These are phyloP conservation scores for Etia nguti DNA, from an alignment of 2,113 vertebrate genomes.

Conservation along the genomic window DNA sequence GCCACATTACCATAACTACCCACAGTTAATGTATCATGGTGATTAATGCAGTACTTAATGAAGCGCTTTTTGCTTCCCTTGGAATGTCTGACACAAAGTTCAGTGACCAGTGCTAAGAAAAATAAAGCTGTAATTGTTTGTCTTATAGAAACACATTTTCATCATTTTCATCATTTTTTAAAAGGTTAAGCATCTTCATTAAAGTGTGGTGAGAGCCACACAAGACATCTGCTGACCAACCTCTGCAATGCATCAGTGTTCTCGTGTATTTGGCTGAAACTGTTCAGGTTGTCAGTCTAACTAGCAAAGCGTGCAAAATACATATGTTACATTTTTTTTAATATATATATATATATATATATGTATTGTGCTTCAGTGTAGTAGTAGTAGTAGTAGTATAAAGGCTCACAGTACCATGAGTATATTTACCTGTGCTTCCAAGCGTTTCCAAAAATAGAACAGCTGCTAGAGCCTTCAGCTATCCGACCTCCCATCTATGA, in stretches of 20 bases:
- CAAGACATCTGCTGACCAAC: background rate
- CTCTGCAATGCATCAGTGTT: background rate
- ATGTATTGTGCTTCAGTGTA: background rate
- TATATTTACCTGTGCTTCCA: background rate
- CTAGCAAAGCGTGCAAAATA: background rate
- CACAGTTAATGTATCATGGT: constrained; percentile 25
- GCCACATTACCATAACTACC: constrained; percentile 23
- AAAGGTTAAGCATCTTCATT: background rate
- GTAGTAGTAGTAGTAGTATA: too few relatives aligned
- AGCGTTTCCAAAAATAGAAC: background rate
- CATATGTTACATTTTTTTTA: background rate
- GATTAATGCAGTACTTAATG: constrained; percentile 24
- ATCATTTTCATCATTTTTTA: background rate
- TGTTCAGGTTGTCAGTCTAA: background rate
- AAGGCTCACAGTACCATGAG: background rate
- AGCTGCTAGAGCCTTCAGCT: background rate
- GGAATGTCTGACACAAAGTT: background rate
- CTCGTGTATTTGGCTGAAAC: background rate
- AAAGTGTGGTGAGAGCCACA: background rate
- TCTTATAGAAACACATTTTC: background rate
- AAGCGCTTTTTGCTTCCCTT: background rate
- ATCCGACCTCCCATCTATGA: background rate
- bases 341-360: background rate
- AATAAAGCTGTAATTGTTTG: background rate
- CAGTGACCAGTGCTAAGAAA: background rate